Base-by-base conservation (phyloP, 2,113 vertebrate genomes). In the Phylloscopus whistleri region DNA sequence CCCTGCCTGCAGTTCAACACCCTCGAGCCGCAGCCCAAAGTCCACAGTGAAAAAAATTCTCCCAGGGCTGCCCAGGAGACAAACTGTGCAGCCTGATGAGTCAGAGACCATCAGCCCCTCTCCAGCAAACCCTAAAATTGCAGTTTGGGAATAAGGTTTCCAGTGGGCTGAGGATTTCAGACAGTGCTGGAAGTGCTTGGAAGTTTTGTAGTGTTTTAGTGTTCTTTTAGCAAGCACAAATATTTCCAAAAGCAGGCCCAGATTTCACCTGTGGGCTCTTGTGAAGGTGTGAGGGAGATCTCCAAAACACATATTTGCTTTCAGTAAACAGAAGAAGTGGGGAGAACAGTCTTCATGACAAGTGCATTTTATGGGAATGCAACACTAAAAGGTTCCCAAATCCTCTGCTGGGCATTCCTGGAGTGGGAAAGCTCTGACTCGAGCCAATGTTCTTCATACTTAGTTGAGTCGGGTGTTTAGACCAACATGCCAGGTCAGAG, bases 1-100 rank as follows among this genome's bases (percentile, higher is more conserved):
- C 56, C 18, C 56, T 46, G 16, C 13, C n/a, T 58, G 48, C 0
- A 0, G 26, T 27, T 27, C 48, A 31, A 49, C 9, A 69, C 21
- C 14, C 26, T 62, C 0, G 1, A 59, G 33, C 5, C 19, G 13
- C 9, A 17, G 16, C 16, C 28, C 0, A 0, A n/a, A 24, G 16
- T 16, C 19, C 17, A 26, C 7, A 8, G 21, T 2, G 21, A 28
- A n/a, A n/a, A 13, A 51, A 51, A 5, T 8, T 15, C 14, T 33
- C 3, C 17, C 35, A 16, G 56, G 31, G 24, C 3, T 70, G 62
- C 39, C 31, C 27, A 6, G 48, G 39, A 62, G 41, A 43, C 7
- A 26, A 85, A 60, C 16, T 3, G 37, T 55, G 69, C 35, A 52
- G 31, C 35, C 49, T 2, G 0, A 6, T 12, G n/a, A 20, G 46